Conservation (phyloP, 2,888 invertebrate species). For the Leptinotarsa rubiginosa region DNA sequence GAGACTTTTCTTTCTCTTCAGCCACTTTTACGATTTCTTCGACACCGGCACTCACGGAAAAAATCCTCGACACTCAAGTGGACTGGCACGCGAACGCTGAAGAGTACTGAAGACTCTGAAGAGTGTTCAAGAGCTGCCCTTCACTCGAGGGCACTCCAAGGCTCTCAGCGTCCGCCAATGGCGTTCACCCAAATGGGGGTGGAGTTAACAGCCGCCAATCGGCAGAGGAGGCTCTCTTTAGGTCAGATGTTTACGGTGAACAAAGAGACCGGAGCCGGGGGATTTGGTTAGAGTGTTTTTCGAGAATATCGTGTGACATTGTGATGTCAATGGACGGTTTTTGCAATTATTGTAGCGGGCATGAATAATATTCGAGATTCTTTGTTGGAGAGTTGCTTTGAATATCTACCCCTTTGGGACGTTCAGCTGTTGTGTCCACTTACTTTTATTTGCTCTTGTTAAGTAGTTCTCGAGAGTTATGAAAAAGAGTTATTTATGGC, state of each 20-base stretch:
- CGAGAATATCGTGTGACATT: constrained; percentile 33
- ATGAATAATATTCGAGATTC: constrained; percentile 37
- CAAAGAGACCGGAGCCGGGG: constrained; percentile 45
- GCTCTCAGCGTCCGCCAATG: constrained; percentile 62
- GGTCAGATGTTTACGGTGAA: constrained; percentile 32
- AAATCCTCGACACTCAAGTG: constrained; percentile 53
- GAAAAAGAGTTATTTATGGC: not conserved
- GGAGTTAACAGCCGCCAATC: constrained; percentile 62
- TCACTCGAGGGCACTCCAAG: constrained; percentile 65
- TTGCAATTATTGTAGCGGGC: constrained; percentile 34
- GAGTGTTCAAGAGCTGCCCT: constrained; percentile 65
- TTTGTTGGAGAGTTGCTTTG: constrained; percentile 29
- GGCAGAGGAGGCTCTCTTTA: constrained; percentile 34
- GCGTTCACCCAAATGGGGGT: constrained; percentile 52
- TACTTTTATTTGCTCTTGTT: constrained; percentile 27
- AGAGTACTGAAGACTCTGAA: constrained; percentile 66
- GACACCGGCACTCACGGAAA: constrained; percentile 38
- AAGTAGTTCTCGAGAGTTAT: constrained; percentile 23
- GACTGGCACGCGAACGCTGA: constrained; percentile 65
- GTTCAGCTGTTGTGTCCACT: constrained; percentile 36
- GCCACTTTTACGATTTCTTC: constrained; percentile 58
- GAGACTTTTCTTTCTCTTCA: constrained; percentile 59
- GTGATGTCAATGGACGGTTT: constrained; percentile 40
- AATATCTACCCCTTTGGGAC: constrained; percentile 33
- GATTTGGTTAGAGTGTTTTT: constrained; percentile 48